phyloP scores from a whole-genome alignment of 2,888 invertebrate species.

The Ypsolopha scabrella region DNA sequence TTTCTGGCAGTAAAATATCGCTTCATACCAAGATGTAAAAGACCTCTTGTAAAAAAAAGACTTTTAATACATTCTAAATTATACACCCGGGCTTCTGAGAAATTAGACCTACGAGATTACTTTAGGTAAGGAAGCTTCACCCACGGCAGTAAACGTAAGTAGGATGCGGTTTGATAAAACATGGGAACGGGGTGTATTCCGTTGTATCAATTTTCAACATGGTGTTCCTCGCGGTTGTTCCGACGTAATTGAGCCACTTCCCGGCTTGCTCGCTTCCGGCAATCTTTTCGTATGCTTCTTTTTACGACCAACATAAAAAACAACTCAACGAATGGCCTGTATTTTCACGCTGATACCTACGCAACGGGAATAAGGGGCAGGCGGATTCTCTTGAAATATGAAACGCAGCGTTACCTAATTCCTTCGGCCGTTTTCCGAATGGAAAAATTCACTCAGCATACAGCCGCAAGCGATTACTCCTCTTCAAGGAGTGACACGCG shows the following conservation, averaged over 20 bases:
- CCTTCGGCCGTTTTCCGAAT: constrained; percentile 54
- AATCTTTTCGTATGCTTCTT: constrained; percentile 34
- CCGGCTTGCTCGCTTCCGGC: constrained; percentile 32
- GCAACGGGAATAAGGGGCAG: constrained; percentile 14
- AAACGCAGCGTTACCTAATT: constrained; percentile 47
- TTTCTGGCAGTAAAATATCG: background rate
- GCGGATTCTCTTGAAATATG: constrained; percentile 42
- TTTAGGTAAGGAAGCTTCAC: background rate
- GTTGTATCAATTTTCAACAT: constrained; percentile 4
- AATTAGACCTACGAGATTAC: background rate
- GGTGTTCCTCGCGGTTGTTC: constrained; percentile 25
- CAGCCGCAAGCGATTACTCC: constrained; percentile 57
- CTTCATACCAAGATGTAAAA: no score
- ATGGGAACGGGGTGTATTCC: background rate
- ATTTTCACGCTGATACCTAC: constrained; percentile 22
- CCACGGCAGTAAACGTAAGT: background rate
- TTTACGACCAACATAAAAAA: constrained; percentile 53
- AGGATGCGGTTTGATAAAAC: background rate
- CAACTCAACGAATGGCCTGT: constrained; percentile 28
- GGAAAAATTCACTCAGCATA: constrained; percentile 54
- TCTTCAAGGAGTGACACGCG: constrained; percentile 47
- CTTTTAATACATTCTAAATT: background rate
- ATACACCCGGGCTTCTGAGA: background rate
- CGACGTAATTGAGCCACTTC: constrained; percentile 34
- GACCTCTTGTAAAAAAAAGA: background rate